phyloP scores from a whole-genome alignment of 2,113 vertebrate species.

The Pogona vitticeps region DNA sequence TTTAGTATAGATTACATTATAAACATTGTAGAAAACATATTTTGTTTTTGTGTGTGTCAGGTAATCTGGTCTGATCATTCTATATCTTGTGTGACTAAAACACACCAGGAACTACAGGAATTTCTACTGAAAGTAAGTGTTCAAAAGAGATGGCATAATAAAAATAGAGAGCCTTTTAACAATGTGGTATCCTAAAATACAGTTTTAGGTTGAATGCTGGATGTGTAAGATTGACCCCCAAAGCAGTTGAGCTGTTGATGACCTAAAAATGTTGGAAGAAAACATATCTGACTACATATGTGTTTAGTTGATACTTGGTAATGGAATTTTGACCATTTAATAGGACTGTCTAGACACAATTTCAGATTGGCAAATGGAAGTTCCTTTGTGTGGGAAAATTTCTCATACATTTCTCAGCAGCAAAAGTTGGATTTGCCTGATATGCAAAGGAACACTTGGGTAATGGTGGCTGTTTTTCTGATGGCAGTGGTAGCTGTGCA shows the following conservation, averaged over 20 bases:
- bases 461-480: no score
- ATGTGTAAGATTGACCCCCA: not conserved
- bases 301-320: not conserved
- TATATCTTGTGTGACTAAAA: conserved; percentile 89
- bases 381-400: not conserved
- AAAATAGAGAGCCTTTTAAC: not conserved
- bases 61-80: conserved; percentile 92
- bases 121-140: conserved; percentile 90
- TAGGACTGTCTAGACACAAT: not conserved
- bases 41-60: conserved; percentile 73
- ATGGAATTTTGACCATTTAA: not conserved
- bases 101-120: conserved; percentile 90
- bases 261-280: not conserved
- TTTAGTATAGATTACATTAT: not conserved
- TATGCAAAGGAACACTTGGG: not conserved
- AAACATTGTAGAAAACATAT: conserved; percentile 44
- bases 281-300: not conserved
- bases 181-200: not conserved
- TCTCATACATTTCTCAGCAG: not conserved
- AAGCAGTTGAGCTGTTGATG: not conserved
- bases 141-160: conserved; percentile 4
- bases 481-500: not conserved
- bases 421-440: not conserved
- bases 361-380: not conserved
- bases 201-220: not conserved